Evolutionary conservation across 2,888 invertebrate species (phyloP), one percentile per base, ranked within the genome.

Genomic region (Margaritifera margaritifera): DNA sequence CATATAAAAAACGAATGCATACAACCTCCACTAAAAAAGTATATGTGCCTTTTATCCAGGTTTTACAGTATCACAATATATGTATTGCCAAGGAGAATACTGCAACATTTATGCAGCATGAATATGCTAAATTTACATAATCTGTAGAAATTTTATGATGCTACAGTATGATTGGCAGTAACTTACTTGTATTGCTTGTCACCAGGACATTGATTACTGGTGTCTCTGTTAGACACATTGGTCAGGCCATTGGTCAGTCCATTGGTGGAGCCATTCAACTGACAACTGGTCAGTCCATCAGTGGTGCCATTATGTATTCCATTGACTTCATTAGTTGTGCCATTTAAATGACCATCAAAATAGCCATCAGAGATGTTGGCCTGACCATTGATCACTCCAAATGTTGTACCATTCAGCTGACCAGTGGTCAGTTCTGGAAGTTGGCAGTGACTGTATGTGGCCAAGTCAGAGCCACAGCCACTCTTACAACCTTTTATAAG

Each of bases 401-500:
- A 15, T 42, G 42, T 25, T 64, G 18, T 62, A 54, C n/a, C 1
- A 22, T 20, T 60, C 59, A 20, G 24, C 18, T 31, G 20, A 24
- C 51, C 11, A 31, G 52, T 61, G 63, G 57, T 56, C 42, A 31
- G 31, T 27, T 24, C 65, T 51, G 71, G 66, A 64, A 80, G 64
- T 24, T 78, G 73, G 66, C 88, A 89, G 74, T 87, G 89, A 27
- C 85, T 81, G 73, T 83, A 81, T n/a, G 71, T 61, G 15, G 81
- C 74, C 53, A 89, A 74, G 31, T 78, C 81, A 27, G 79, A 74
- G 5, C 88, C 89, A 80, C 88, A 88, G 3, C 87, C 86, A 55
- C 84, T 77, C 64, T 83, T 86, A 74, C 89, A 89, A 25, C 85
- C 86, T 87, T 64, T 22, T n/a, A n/a, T n/a, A n/a, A n/a, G n/a